Conservation (phyloP, 2,113 vertebrate species). For the Carettochelys insculpta region DNA sequence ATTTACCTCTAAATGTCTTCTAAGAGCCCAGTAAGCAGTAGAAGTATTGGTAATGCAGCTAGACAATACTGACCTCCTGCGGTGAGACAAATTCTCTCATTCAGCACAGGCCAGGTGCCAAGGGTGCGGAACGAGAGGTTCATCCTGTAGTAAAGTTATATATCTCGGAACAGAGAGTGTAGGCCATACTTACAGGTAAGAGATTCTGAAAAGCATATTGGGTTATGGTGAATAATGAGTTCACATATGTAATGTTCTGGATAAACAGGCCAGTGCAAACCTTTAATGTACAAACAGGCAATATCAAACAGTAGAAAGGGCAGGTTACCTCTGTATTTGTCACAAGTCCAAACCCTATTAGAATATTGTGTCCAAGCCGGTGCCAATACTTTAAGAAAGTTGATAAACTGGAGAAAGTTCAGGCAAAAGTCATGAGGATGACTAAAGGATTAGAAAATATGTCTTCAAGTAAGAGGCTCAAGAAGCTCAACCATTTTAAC, state of each 20-base stretch:
- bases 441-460: not conserved
- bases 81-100: no score
- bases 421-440: not conserved
- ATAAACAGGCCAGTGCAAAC: not conserved
- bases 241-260: not conserved
- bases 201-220: not conserved
- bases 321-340: not conserved
- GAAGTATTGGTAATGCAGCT: no score
- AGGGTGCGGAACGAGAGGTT: no score
- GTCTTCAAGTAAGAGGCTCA: not conserved
- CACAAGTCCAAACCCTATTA: not conserved
- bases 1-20: no score
- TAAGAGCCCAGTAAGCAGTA: no score
- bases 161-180: not conserved
- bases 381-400: not conserved
- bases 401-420: not conserved
- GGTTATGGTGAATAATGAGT: not conserved
- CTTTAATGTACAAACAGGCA: not conserved
- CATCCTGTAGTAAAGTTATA: not conserved
- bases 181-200: not conserved
- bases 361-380: not conserved
- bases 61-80: no score
- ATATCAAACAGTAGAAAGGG: not conserved
- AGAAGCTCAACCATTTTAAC: not conserved
- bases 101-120: no score